Base-by-base conservation (phyloP, 2,888 invertebrate species). In the Eristalis intricaria region DNA sequence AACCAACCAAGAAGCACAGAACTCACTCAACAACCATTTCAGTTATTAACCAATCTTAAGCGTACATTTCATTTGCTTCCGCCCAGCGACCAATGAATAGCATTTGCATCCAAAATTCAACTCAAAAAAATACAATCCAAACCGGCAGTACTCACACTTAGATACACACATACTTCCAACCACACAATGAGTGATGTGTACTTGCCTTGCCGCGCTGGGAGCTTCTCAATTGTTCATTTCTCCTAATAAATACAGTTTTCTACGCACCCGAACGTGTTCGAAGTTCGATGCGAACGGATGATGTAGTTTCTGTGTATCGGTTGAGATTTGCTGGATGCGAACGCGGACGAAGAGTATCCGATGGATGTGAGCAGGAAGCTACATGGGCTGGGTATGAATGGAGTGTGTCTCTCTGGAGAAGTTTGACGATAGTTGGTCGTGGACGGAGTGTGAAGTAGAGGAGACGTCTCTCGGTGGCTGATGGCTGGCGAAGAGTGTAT, bases 71-170 rank as follows among this genome's bases (percentile, higher is more conserved):
- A 58, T 68, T 87, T 83, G 79, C 83, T 85, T 77, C 83, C 83
- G 86, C 86, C 86, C 86, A 87, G 68, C 86, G 71, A 87, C 86
- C 86, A 87, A 83, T 83, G 83, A 82, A 64, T 66, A 68, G 19
- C 83, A 87, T 87, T 87, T 79, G 68, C 78, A 79, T 86, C 76
- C 63, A 15, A 74, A 68, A 64, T 79, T 68, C 79, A 60, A 79
- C 86, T 87, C 86, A 87, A 79, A 75, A 65, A 19, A 50, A 50
- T 5, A 7, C 2, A 8, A 38, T 38, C 32, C 32, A 38, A 38
- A n/a, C 22, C 26, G 60, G 50, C 50, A 61, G 83, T 83, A 86
- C 76, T 83, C 77, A 82, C 38, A 65, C 63, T 73, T 73, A 58
- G 58, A 43, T 5, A 19, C n/a, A 50, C 50, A 50, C 50, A 50